Evolutionary conservation across 1,140 invertebrate species (phyloP).

Genomic region (Gryllus bimaculatus): DNA sequence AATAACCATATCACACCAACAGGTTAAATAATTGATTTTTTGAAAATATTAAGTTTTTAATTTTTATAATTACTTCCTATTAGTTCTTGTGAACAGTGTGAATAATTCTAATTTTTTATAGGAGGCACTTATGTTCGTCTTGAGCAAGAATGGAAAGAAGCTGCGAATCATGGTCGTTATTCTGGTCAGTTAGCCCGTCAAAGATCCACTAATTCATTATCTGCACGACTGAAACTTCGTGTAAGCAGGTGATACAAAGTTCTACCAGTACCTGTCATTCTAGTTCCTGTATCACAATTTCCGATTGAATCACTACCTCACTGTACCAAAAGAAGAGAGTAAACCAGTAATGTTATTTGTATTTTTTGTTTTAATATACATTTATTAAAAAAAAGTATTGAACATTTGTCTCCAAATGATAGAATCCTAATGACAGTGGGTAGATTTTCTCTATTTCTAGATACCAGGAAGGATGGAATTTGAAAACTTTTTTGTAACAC

Average conservation of each 20-base stretch:
- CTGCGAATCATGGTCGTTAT: conserved; percentile 8
- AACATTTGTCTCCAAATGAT: neutral
- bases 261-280: neutral
- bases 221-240: neutral
- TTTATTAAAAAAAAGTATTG: neutral
- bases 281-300: neutral
- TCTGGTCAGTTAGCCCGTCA: neutral
- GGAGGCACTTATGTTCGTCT: conserved; percentile 60
- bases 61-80: neutral
- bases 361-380: neutral
- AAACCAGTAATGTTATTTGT: neutral
- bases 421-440: too few relatives aligned
- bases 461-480: too few relatives aligned
- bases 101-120: conserved; percentile 25
- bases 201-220: neutral
- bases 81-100: neutral
- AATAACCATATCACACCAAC: conserved; percentile 21
- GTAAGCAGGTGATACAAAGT: neutral
- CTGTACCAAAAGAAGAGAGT: neutral
- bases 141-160: conserved; percentile 61
- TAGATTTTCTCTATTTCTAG: too few relatives aligned
- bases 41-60: neutral
- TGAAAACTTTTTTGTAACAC: too few relatives aligned
- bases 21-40: conserved; percentile 16
- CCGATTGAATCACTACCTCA: neutral